phyloP scores from a whole-genome alignment of 2,113 vertebrate genomes.

The Pampusana beccarii region DNA sequence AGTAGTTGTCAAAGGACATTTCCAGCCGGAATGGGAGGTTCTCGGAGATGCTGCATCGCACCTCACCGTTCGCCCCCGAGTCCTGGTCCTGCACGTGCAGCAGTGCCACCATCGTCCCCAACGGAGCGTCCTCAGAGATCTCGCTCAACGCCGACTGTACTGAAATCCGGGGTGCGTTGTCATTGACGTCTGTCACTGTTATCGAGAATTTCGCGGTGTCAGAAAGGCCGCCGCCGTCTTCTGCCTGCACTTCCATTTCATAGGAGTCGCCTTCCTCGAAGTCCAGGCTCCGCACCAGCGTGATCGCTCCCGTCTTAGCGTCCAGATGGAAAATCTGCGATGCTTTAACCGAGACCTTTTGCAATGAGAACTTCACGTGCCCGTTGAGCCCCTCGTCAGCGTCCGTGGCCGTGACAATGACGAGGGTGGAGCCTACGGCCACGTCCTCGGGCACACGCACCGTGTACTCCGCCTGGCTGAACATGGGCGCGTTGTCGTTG shows the following conservation, averaged over 20 bases:
- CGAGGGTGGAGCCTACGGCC: neutral
- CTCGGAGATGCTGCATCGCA: no score
- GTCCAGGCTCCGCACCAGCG: no score
- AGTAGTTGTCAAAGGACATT: no score
- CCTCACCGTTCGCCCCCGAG: no score
- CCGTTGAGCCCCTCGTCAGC: neutral
- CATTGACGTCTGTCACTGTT: conserved; percentile 71
- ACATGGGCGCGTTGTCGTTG: neutral
- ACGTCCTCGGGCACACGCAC: neutral
- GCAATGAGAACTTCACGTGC: fast-evolving
- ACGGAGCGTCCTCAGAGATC: no score
- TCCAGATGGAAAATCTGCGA: fast-evolving
- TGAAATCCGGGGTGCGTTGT: conserved; percentile 53
- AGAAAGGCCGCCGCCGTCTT: fast-evolving
- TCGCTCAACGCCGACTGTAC: no score
- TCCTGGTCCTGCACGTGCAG: no score
- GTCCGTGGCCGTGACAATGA: no score
- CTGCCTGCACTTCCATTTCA: neutral
- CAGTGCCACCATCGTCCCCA: no score
- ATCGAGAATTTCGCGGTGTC: fast-evolving
- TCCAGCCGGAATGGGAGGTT: no score
- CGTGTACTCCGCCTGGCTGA: neutral
- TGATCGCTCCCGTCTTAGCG: fast-evolving
- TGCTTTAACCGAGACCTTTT: fast-evolving
- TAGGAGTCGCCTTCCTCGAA: no score